Percentiles rank a stretch among this genome's conserved stretches.
These are phyloP conservation scores for Epizoanthus rinbou DNA, from an alignment of 92 coral and sea anemone species.

Conservation along the genomic window DNA sequence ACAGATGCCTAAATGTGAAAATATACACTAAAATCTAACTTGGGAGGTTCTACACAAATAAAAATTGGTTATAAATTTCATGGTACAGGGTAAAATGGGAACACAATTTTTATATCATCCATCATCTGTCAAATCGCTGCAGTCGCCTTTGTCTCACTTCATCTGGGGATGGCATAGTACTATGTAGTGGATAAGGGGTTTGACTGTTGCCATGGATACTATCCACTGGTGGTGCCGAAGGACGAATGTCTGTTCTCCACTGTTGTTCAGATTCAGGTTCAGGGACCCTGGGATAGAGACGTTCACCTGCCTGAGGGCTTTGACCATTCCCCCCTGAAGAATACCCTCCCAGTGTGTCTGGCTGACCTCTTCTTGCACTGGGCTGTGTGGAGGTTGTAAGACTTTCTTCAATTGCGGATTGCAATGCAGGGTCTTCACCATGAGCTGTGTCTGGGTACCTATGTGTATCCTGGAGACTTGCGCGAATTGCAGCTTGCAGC, in stretches of 20 bases:
- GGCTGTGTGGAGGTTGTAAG: slow-evolving; percentile 36
- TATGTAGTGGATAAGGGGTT: slow-evolving; percentile 49
- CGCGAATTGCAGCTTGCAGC: slow-evolving; percentile 87
- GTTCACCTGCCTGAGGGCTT: slow-evolving; percentile 19
- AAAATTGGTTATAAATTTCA: no score
- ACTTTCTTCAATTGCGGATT: slow-evolving; percentile 74
- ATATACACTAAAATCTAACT: no score
- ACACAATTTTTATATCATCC: no score
- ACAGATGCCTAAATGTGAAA: no score
- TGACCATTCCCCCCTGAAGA: slow-evolving; percentile 25
- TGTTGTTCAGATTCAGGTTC: slow-evolving; percentile 14
- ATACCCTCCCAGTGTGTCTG: slow-evolving; percentile 6
- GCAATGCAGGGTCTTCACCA: slow-evolving; percentile 74
- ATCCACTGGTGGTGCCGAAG: slow-evolving; percentile 57
- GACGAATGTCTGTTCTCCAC: slow-evolving; percentile 6
- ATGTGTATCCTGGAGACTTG: slow-evolving; percentile 88
- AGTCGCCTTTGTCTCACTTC: slow-evolving; percentile 72
- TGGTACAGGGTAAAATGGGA: no score
- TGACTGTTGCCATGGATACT: slow-evolving; percentile 29
- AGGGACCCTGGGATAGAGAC: slow-evolving; percentile 75
- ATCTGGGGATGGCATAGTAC: slow-evolving; percentile 58
- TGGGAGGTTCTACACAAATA: no score
- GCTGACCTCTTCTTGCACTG: slow-evolving; percentile 32
- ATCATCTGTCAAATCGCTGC: slow-evolving; percentile 58
- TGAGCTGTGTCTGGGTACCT: slow-evolving; percentile 27